A percentile compares a stretch with the other conserved stretches of the same genome.
phyloP scores from a whole-genome alignment of 2,888 invertebrate genomes.

The Orchesella flavescens region DNA sequence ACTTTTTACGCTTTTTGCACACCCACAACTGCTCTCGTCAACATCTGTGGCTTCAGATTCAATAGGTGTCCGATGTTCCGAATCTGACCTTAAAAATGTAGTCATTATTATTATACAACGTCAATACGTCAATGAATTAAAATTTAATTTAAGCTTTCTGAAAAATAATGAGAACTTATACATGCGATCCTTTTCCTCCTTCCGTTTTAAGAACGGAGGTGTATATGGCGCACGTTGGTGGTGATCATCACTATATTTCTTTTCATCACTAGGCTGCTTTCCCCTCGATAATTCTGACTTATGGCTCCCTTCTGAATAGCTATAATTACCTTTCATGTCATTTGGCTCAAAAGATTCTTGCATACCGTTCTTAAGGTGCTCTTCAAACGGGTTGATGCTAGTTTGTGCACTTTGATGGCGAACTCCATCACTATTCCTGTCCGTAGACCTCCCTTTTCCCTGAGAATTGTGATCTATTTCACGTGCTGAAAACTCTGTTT shows the following conservation, averaged over 20 bases:
- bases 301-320: neutral
- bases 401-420: neutral
- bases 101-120: neutral
- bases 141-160: neutral
- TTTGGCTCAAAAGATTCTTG: neutral
- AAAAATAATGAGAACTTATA: neutral
- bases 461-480: too few relatives aligned
- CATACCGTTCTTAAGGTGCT: neutral
- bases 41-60: neutral
- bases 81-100: slow-evolving; percentile 33
- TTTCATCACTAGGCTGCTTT: neutral
- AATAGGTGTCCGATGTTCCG: neutral
- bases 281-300: neutral
- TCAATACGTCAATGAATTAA: neutral
- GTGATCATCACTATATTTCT: neutral
- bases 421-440: too few relatives aligned
- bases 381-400: neutral
- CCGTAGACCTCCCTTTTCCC: too few relatives aligned
- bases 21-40: neutral
- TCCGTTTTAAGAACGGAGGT: neutral
- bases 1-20: neutral
- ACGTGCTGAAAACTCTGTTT: too few relatives aligned
- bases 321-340: neutral
- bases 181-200: neutral
- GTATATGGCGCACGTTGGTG: neutral